phyloP scores from a whole-genome alignment of 2,797 vertebrate genomes.

The Pseudochromis fuscus region DNA sequence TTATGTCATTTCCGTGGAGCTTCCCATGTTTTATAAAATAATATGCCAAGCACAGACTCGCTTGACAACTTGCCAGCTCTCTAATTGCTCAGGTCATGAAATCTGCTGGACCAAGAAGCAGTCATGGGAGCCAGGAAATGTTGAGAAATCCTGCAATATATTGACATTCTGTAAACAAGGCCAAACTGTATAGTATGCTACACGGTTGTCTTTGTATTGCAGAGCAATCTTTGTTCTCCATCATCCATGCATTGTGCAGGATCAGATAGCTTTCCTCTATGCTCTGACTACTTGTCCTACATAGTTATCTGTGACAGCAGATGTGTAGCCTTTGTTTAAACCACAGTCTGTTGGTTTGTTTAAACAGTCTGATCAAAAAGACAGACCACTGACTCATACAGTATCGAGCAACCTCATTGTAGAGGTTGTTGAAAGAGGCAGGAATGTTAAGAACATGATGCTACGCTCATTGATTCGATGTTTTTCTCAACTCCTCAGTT shows the following conservation, averaged over 20 bases:
- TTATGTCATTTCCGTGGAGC: slow-evolving; percentile 6
- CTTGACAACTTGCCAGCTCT: slow-evolving; percentile 35
- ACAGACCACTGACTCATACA: slow-evolving; percentile 10
- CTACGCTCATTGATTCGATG: neutral
- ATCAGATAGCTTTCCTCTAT: slow-evolving; percentile 35
- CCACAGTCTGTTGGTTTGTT: slow-evolving; percentile 18
- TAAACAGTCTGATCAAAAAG: slow-evolving; percentile 17
- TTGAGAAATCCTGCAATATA: slow-evolving; percentile 18
- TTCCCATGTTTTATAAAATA: neutral
- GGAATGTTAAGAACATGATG: neutral
- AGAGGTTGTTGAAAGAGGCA: slow-evolving; percentile 11
- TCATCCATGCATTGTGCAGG: slow-evolving; percentile 8
- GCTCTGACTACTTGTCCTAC: slow-evolving; percentile 22
- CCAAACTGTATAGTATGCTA: slow-evolving; percentile 18
- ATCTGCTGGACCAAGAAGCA: slow-evolving; percentile 12
- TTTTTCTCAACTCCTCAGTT: neutral
- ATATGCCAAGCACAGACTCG: slow-evolving; percentile 15
- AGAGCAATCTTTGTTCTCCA: slow-evolving; percentile 31
- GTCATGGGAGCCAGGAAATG: slow-evolving; percentile 16
- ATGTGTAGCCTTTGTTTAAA: slow-evolving; percentile 36
- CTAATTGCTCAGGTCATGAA: slow-evolving; percentile 33
- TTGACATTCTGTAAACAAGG: slow-evolving; percentile 18
- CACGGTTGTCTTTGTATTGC: slow-evolving; percentile 31
- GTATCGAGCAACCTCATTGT: neutral
- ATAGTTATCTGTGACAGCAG: slow-evolving; percentile 38